Percentiles rank a stretch among this genome's conserved stretches.
Conservation (phyloP, 1,140 invertebrate species). For the Platorchestia sp. region DNA sequence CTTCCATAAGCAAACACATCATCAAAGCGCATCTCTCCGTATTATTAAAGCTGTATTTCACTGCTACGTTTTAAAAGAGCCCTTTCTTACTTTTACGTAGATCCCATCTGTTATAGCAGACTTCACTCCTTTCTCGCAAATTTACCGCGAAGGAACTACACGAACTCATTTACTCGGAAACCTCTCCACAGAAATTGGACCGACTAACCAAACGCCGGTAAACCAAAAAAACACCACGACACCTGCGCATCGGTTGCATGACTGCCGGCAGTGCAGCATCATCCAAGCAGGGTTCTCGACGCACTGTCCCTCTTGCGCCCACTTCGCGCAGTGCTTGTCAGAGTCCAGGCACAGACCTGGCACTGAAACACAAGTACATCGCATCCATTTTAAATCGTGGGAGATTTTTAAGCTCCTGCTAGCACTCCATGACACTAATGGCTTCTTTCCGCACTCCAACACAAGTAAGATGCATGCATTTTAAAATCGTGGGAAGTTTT, state of each 20-base stretch:
- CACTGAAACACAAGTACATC: neutral
- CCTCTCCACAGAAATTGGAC: neutral
- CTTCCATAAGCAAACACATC: no score
- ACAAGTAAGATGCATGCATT: no score
- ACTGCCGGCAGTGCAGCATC: slow-evolving; percentile 69
- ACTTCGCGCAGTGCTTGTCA: slow-evolving; percentile 68
- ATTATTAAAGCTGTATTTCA: neutral
- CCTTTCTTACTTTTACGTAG: neutral
- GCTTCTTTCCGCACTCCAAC: no score
- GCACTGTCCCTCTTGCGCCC: slow-evolving; percentile 69
- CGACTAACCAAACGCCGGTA: neutral
- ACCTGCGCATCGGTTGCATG: slow-evolving; percentile 69
- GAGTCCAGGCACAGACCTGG: slow-evolving; percentile 66
- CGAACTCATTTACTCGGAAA: neutral
- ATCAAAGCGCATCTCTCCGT: no score
- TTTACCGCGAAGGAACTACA: no score
- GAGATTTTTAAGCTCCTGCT: no score
- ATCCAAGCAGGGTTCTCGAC: slow-evolving; percentile 69
- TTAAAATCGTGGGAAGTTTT: no score
- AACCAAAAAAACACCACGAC: neutral
- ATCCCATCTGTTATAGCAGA: neutral
- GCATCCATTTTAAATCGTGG: neutral
- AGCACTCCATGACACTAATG: no score
- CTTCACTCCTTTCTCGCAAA: neutral
- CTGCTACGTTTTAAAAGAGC: neutral